These are phyloP conservation scores for Hetaerina americana DNA, from an alignment of 1,140 invertebrate genomes.

Conservation along the genomic window DNA sequence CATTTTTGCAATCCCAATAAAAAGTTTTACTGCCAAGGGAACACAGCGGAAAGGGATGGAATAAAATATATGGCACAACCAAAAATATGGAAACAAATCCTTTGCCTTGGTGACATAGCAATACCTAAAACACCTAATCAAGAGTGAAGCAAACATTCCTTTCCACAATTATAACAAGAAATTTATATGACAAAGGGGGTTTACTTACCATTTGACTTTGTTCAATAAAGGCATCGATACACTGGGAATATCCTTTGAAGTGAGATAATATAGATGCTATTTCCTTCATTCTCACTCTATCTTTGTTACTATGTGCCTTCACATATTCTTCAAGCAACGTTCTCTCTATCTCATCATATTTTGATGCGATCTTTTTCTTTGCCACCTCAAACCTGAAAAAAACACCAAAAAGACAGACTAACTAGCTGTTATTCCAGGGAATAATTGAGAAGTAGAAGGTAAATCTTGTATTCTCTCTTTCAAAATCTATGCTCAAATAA, in stretches of 20 bases:
- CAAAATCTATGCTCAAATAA: not conserved
- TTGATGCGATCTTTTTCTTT: constrained; percentile 78
- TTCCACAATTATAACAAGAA: too few relatives aligned
- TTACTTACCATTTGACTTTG: constrained; percentile 75
- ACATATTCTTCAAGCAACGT: constrained; percentile 92
- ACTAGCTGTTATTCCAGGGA: constrained; percentile 7
- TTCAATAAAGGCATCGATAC: constrained; percentile 93
- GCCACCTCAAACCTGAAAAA: constrained; percentile 65
- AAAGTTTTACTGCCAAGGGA: too few relatives aligned
- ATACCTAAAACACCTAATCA: too few relatives aligned
- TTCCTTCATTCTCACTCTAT: constrained; percentile 83
- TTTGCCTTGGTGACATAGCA: too few relatives aligned
- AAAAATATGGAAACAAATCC: too few relatives aligned
- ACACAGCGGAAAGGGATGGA: too few relatives aligned
- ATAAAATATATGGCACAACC: too few relatives aligned
- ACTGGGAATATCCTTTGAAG: constrained; percentile 93
- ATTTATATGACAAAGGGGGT: too few relatives aligned
- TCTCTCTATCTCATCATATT: constrained; percentile 91
- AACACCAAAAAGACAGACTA: constrained; percentile 12
- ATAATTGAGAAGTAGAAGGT: constrained; percentile 10
- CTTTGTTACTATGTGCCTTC: constrained; percentile 66
- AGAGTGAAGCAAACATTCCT: too few relatives aligned
- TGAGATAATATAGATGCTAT: constrained; percentile 83
- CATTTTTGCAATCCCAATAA: too few relatives aligned
- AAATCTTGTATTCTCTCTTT: not conserved